Evolutionary conservation across 2,888 invertebrate species (phyloP), one percentile per base, ranked within the genome.

Genomic region (Sinodicranocentrus sp.): DNA sequence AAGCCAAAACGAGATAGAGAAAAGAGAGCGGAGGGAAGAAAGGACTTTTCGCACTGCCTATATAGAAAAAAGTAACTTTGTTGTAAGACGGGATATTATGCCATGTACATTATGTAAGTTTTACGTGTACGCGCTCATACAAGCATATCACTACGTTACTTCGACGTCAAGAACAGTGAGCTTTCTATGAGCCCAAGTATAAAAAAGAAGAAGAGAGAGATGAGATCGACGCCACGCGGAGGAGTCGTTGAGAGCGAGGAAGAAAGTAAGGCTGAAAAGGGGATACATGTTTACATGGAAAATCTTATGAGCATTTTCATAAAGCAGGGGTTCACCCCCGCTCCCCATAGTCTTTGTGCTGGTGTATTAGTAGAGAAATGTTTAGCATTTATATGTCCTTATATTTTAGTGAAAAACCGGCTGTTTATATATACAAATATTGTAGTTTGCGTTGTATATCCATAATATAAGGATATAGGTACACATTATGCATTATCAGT

Each of bases 201-300:
- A 63, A 25, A 63, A 39, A 39, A 54, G 21, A 15, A 43, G n/a
- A 33, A 17, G 19, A 57, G 48, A 79, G 71, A 79, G 79, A 79
- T 79, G 79, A 61, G 71, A 79, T 79, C 71, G 79, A 79, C 79
- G 79, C 79, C 79, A 79, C 63, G 79, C 71, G 71, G 79, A 75
- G 67, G 76, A 78, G 78, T 25, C 68, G 78, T 70, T 68, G 78
- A 78, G 78, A 70, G 68, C 68, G 68, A 28, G 76, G 68, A 57
- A 78, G 33, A 19, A 57, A 57, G 57, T 57, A 23, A 57, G 43
- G 72, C 19, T 28, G 57, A 19, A 33, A 67, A 33, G 39, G 39
- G 28, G 70, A 48, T 23, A 63, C 19, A 52, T 44, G 65, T 44
- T 48, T 33, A 63, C 0, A 17, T 1, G 10, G 33, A 63, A 63